phyloP scores from a whole-genome alignment of 1,140 invertebrate genomes.

The Drosophila parabipectinata region DNA sequence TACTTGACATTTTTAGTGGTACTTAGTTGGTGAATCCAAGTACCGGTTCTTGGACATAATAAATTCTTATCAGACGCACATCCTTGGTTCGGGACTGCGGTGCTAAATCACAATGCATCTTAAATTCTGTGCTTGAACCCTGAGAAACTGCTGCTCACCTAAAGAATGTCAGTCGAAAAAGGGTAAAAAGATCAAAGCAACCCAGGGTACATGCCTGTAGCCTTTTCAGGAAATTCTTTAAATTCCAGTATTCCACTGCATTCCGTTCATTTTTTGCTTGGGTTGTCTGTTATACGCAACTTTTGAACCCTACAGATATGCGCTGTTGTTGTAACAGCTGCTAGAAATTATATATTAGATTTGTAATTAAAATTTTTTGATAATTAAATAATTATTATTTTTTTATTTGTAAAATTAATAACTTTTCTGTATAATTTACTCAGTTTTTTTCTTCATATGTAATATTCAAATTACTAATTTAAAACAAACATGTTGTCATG shows the following conservation, averaged over 20 bases:
- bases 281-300: not conserved
- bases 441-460: too few species aligned
- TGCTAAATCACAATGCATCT: constrained; percentile 1
- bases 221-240: not conserved
- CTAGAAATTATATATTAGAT: not conserved
- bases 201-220: not conserved
- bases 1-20: constrained; percentile 1
- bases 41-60: constrained; percentile 1
- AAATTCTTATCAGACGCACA: constrained; percentile 1
- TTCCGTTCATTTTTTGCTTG: not conserved
- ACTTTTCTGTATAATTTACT: too few species aligned
- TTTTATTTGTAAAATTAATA: not conserved
- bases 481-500: not conserved
- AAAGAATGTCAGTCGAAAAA: not conserved
- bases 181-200: constrained; percentile 1
- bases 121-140: not conserved
- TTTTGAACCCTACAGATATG: not conserved
- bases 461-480: too few species aligned
- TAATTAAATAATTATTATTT: not conserved
- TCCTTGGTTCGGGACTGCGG: not conserved
- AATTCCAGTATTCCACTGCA: not conserved
- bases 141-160: constrained; percentile 1
- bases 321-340: not conserved
- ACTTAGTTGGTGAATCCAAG: not conserved
- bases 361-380: not conserved